Evolutionary conservation across 2,113 vertebrate species (phyloP).

Genomic region (Toxotes chatareus): DNA sequence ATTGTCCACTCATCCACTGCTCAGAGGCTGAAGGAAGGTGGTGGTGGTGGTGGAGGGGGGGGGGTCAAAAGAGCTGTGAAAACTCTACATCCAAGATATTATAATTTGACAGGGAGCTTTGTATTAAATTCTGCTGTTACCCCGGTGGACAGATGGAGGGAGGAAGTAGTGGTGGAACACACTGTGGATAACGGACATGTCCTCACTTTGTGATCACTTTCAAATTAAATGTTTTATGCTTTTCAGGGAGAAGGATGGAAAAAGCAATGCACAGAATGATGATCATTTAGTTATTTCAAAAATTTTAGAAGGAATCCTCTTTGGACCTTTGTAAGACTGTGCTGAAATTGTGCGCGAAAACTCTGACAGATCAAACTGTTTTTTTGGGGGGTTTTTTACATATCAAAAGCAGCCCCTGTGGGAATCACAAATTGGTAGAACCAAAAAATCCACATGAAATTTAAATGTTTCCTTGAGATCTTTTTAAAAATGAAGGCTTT

Average conservation of each 20-base stretch:
- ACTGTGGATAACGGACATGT: conserved; percentile 11
- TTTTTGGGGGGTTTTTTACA: not conserved
- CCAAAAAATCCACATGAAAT: conserved; percentile 1
- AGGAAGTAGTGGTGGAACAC: not conserved
- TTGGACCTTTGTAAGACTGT: not conserved
- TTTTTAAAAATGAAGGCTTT: conserved; percentile 1
- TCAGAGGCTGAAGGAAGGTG: conserved; percentile 51
- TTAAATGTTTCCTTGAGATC: conserved; percentile 8
- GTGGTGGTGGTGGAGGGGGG: not conserved
- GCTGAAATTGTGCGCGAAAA: not conserved
- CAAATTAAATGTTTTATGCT: conserved; percentile 40
- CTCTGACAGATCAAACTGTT: not conserved
- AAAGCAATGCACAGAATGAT: not conserved
- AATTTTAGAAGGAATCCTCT: conserved; percentile 2
- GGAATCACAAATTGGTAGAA: not conserved
- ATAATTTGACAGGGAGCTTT: conserved; percentile 64
- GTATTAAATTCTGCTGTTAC: conserved; percentile 48
- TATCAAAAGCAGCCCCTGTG: not conserved
- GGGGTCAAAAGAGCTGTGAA: conserved; percentile 48
- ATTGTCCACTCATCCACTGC: conserved; percentile 84
- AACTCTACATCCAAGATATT: conserved; percentile 49
- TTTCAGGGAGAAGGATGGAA: conserved; percentile 22
- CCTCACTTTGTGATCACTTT: conserved; percentile 27
- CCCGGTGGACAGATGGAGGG: conserved; percentile 4
- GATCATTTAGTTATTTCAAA: conserved; percentile 21